Evolutionary conservation across 1,140 invertebrate genomes (phyloP).

Genomic region (Cecropterus lyciades): DNA sequence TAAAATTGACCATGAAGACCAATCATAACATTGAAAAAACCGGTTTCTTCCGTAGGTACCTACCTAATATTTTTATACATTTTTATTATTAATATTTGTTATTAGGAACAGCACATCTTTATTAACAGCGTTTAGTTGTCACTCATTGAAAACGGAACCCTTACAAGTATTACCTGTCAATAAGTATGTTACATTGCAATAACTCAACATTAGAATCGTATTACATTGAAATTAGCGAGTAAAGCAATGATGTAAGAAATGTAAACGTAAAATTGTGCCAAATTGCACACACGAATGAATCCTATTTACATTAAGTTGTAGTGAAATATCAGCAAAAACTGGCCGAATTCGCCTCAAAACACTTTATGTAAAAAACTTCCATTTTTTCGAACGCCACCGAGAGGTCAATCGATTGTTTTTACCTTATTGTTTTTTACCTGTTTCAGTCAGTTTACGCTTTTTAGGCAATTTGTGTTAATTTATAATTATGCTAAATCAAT

Average conservation of each 20-base stretch:
- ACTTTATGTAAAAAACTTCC: constrained; percentile 5
- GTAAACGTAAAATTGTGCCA: constrained; percentile 5
- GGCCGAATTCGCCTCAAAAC: background rate
- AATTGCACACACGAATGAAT: constrained; percentile 4
- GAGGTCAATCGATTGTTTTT: background rate
- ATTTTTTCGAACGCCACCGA: background rate
- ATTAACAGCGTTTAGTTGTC: no score
- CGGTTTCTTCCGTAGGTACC: no score
- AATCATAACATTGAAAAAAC: no score
- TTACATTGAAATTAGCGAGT: constrained; percentile 25
- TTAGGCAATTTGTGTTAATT: constrained; percentile 12
- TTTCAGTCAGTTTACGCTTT: constrained; percentile 3
- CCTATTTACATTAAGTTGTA: background rate
- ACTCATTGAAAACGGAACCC: no score
- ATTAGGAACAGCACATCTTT: no score
- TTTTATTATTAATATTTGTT: no score
- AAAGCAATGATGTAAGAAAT: constrained; percentile 15
- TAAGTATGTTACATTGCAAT: constrained; percentile 20
- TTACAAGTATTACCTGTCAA: constrained; percentile 11
- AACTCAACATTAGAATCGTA: background rate
- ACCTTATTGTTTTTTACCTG: background rate
- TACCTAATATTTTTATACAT: no score
- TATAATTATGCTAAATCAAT: constrained; percentile 2
- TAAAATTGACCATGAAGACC: no score
- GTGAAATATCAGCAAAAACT: background rate